Base-by-base conservation (phyloP, 2,113 vertebrate genomes). In the Trichechus manatus region DNA sequence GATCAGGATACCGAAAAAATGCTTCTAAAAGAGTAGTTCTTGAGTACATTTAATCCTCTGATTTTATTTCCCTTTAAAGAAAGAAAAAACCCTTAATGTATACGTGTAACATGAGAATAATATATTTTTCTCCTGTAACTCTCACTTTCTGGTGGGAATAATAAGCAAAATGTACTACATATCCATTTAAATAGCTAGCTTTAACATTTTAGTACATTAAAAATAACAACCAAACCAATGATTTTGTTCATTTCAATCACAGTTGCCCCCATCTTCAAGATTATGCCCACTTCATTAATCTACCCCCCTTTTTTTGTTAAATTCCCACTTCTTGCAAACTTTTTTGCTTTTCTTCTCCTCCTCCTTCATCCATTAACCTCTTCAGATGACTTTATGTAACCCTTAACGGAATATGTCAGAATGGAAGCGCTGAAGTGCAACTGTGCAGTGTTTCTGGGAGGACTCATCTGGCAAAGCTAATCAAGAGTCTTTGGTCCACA, bases 391-490 rank as follows among this genome's bases (percentile, higher is more conserved):
- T 97, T 94, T 91, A 68, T 92, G 78, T 81, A 98, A 84, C 61
- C 77, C 63, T 96, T 97, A 96, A 96, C 53, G 96, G 94, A 22
- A 27, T 68, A 36, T 96, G 95, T 98, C 91, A 96, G 97, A 98
- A 97, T 64, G 42, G 89, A 98, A 96, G 59, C 81, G 11, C 4
- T 93, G 66, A 79, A 36, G 42, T 92, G 42, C 70, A 85, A 61
- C 94, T 79, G 59, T 95, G 42, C 83, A 72, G 81, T 88, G 64
- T 96, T 98, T 94, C 95, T 97, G 64, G 96, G 97, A 96, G 95
- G 95, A 97, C 64, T 96, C 90, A 94, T 95, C 93, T 96, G 93
- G 92, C 96, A 97, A 70, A 87, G 75, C 63, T 97, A 98, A 98
- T 98, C 95, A 98, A 96, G 79, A 95, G 36, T 81, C 95, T 85